These are phyloP conservation scores for Trogon surrucura DNA, from an alignment of 2,113 vertebrate species.

Conservation along the genomic window DNA sequence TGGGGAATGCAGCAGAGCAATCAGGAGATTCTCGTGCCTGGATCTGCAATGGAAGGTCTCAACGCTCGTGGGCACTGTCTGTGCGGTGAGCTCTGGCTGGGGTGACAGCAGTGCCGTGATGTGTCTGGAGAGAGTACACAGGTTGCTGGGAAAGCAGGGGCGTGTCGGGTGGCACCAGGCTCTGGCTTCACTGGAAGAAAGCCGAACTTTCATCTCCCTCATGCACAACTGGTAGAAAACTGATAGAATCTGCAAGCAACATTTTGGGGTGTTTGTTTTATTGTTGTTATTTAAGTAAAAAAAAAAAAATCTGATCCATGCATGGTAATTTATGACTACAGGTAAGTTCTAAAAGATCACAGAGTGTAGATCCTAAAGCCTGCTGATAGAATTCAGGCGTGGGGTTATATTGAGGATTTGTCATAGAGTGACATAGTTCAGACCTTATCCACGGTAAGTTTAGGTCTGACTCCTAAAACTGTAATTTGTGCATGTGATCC, in stretches of 20 bases:
- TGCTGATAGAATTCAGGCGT: neutral
- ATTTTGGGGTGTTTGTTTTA: neutral
- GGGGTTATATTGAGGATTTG: neutral
- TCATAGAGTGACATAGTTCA: neutral
- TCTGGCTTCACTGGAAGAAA: neutral
- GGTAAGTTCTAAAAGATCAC: neutral
- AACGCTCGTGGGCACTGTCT: neutral
- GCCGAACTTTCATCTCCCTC: neutral
- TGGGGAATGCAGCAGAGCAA: neutral
- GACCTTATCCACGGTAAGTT: neutral
- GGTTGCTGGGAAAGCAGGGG: neutral
- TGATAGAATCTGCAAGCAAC: neutral
- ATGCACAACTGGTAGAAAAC: neutral
- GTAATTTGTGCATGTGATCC: neutral
- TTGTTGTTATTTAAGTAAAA: neutral
- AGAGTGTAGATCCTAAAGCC: neutral
- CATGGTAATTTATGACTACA: neutral
- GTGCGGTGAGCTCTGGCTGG: neutral
- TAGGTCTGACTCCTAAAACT: neutral
- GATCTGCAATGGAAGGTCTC: neutral
- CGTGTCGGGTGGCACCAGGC: neutral
- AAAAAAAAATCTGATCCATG: neutral
- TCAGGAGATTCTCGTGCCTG: neutral
- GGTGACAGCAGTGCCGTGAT: neutral
- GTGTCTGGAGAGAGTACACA: neutral